These are phyloP conservation scores for Helicolenus hilgendorfi DNA, from an alignment of 2,797 vertebrate species.

Conservation along the genomic window DNA sequence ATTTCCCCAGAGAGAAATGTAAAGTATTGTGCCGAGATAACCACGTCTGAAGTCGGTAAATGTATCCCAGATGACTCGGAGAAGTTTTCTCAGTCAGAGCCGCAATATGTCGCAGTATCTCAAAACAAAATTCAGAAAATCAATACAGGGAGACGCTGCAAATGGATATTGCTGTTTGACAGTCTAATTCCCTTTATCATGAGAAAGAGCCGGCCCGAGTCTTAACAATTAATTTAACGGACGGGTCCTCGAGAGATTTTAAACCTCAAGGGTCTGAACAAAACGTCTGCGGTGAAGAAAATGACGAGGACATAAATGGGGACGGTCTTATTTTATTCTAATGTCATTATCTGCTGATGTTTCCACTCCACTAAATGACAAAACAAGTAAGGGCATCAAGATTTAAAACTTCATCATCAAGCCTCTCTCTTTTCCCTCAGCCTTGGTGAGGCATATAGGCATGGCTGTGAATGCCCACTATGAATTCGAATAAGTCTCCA, in stretches of 20 bases:
- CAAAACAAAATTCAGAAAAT: slow-evolving; percentile 72
- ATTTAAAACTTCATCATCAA: slow-evolving; percentile 39
- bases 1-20: slow-evolving; percentile 22
- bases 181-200: slow-evolving; percentile 79
- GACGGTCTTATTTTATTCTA: slow-evolving; percentile 35
- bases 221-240: slow-evolving; percentile 79
- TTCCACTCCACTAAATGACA: slow-evolving; percentile 43
- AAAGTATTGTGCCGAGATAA: slow-evolving; percentile 31
- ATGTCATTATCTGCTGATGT: slow-evolving; percentile 38
- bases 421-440: neutral
- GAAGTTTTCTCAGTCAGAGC: slow-evolving; percentile 55
- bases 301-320: slow-evolving; percentile 18
- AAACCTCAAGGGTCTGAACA: slow-evolving; percentile 49
- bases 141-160: slow-evolving; percentile 65
- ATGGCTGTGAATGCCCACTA: slow-evolving; percentile 8
- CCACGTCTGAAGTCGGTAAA: slow-evolving; percentile 48
- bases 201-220: slow-evolving; percentile 51
- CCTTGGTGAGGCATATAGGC: neutral
- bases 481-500: slow-evolving; percentile 60
- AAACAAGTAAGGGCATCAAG: slow-evolving; percentile 46
- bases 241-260: slow-evolving; percentile 62
- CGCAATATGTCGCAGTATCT: slow-evolving; percentile 62
- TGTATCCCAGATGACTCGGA: slow-evolving; percentile 52
- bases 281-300: slow-evolving; percentile 16
- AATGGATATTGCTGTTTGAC: slow-evolving; percentile 71